Evolutionary conservation across 2,888 invertebrate genomes (phyloP), one percentile per base, ranked within the genome.

Genomic region (Clitarchus hookeri): DNA sequence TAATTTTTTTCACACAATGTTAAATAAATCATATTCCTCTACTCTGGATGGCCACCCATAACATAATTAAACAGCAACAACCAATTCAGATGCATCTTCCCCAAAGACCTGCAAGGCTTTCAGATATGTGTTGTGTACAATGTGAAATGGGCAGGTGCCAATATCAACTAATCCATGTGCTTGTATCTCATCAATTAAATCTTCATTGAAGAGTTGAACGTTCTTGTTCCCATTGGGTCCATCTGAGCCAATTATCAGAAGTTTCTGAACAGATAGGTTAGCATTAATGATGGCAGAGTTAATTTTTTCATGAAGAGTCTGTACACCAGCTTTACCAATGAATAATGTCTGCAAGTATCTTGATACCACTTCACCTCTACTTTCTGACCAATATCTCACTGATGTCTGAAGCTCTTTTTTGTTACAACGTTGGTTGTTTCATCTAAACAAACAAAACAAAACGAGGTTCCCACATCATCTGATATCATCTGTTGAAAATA

Each of bases 221-320:
- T 78, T 78, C 78, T 26, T 78, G 78, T 78, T 78, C 78, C 2
- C 78, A 78, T 78, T 78, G 26, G 78, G 78, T 78, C 78, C 78
- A 78, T 78, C 78, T 78, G 78, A 78, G n/a, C 78, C 78, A 78
- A 13, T 78, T 8, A 78, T 78, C 78, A 78, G 78, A 78, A 78
- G 78, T 78, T 23, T 78, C 25, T 78, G 78, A 78, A 78, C 78
- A 78, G 78, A 9, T 78, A 23, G n/a, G 78, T 78, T 78, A 25
- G 9, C 78, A 78, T 78, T 23, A 78, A 8, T 25, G 26, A 78
- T 25, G 26, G n/a, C 78, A 78, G 25, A 25, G 25, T 78, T 3
- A 26, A 4, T 25, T 23, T 11, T 25, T n/a, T 78, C n/a, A 78
- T 78, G 78, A 25, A 78, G 78, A 23, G 78, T 78, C 26, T 78